Conservation (phyloP, 2,797 vertebrate genomes). For the Dallia pectoralis region DNA sequence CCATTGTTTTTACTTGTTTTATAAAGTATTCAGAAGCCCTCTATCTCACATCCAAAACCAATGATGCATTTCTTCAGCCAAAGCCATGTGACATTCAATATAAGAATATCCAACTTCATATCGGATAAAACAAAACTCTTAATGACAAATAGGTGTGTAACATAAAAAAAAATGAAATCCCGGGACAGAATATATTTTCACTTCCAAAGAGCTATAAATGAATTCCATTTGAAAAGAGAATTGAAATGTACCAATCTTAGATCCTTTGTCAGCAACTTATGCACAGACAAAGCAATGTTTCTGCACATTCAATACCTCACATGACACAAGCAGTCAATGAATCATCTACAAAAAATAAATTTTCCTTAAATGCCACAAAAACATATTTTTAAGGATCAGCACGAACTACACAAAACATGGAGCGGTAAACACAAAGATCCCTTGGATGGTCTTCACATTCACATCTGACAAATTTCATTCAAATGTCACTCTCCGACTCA, state of each 20-base stretch:
- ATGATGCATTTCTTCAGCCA: constrained; percentile 17
- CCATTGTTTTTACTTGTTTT: constrained; percentile 30
- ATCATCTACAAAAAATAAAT: constrained; percentile 21
- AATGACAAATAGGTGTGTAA: neutral
- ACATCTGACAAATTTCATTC: neutral
- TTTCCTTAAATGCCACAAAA: constrained; percentile 19
- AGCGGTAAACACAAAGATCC: neutral
- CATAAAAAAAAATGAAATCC: constrained; percentile 1
- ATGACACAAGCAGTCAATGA: neutral
- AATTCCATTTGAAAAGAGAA: constrained; percentile 36
- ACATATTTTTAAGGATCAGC: constrained; percentile 16
- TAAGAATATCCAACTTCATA: constrained; percentile 22
- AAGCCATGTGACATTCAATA: constrained; percentile 47
- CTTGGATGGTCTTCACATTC: too few relatives aligned
- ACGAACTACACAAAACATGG: neutral
- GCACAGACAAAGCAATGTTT: constrained; percentile 1
- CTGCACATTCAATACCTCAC: constrained; percentile 2
- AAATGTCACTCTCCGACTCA: neutral
- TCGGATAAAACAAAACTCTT: constrained; percentile 16
- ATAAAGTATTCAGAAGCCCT: constrained; percentile 28
- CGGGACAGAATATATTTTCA: neutral
- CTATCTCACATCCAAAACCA: constrained; percentile 51
- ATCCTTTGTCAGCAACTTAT: constrained; percentile 14
- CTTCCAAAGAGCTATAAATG: constrained; percentile 23
- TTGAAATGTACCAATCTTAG: constrained; percentile 37